A percentile compares a stretch with the other conserved stretches of the same genome.
phyloP scores from a whole-genome alignment of 2,113 vertebrate genomes.

The western clawed frog (Xenopus tropicalis) region DNA sequence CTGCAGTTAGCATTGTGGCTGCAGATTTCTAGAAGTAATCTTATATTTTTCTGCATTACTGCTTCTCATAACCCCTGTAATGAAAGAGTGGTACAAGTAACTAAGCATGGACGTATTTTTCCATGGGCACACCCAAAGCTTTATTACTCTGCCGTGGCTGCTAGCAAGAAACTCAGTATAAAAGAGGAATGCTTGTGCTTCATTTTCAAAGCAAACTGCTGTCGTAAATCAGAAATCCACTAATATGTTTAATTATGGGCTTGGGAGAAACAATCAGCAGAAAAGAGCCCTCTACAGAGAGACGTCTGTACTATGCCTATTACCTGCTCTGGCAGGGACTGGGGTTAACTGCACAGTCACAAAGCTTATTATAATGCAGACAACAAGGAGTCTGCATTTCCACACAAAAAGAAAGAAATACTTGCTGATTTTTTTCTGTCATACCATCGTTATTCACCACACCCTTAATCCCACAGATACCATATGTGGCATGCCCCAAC shows the following conservation, averaged over 20 bases:
- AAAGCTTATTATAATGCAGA: slow-evolving; percentile 11
- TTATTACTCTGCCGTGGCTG: no score
- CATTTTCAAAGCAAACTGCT: no score
- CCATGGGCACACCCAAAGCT: slow-evolving; percentile 27
- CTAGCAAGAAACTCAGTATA: no score
- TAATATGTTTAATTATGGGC: no score
- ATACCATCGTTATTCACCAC: slow-evolving; percentile 8
- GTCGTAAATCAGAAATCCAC: no score
- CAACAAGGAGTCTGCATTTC: slow-evolving; percentile 1
- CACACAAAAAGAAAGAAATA: not conserved
- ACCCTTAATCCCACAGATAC: slow-evolving; percentile 26
- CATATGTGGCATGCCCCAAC: slow-evolving; percentile 20
- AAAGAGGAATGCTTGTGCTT: no score
- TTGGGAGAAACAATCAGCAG: no score
- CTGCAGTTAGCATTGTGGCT: not conserved
- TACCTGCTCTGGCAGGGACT: slow-evolving; percentile 6
- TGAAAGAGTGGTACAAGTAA: no score
- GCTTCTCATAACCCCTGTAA: slow-evolving; percentile 14
- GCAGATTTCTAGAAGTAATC: not conserved
- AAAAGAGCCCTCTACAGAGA: no score
- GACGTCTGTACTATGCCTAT: not conserved
- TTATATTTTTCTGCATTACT: slow-evolving; percentile 22
- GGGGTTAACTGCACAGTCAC: slow-evolving; percentile 18
- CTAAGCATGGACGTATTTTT: slow-evolving; percentile 19
- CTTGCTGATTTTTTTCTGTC: not conserved